These are phyloP conservation scores for Dipodomys merriami DNA, from an alignment of 2,113 vertebrate genomes.

Conservation along the genomic window DNA sequence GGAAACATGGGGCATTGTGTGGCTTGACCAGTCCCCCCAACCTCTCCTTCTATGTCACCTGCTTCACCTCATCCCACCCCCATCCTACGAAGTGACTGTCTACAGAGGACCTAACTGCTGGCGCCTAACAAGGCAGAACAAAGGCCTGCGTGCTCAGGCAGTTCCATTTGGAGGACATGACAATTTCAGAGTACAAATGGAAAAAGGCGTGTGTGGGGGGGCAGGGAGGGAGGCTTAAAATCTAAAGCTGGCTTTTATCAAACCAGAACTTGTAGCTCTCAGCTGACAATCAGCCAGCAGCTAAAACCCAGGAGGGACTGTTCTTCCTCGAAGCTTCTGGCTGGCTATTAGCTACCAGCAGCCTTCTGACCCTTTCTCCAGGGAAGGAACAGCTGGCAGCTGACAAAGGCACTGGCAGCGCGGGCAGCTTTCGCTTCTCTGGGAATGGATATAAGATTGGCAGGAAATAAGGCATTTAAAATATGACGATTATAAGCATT, in stretches of 20 bases:
- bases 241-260: slow-evolving; percentile 77
- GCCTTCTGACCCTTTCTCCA: slow-evolving; percentile 77
- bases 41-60: not conserved
- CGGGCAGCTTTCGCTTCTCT: slow-evolving; percentile 63
- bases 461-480: slow-evolving; percentile 73
- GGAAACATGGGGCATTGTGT: not conserved
- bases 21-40: not conserved
- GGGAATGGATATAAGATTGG: slow-evolving; percentile 72
- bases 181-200: slow-evolving; percentile 73
- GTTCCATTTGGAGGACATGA: slow-evolving; percentile 66
- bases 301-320: slow-evolving; percentile 67
- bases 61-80: not conserved
- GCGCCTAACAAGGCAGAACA: slow-evolving; percentile 74
- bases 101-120: not conserved
- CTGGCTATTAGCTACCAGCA: slow-evolving; percentile 78
- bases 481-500: slow-evolving; percentile 72
- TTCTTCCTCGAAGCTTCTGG: slow-evolving; percentile 71
- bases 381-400: slow-evolving; percentile 80
- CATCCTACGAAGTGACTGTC: not conserved
- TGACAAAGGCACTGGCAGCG: slow-evolving; percentile 76
- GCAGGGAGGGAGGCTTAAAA: slow-evolving; percentile 60
- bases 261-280: slow-evolving; percentile 75
- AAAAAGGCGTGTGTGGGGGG: not conserved
- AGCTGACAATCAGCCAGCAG: slow-evolving; percentile 78
- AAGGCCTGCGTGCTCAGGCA: slow-evolving; percentile 51